phyloP scores from a whole-genome alignment of 2,888 invertebrate species.

The Sphinx pinastri region DNA sequence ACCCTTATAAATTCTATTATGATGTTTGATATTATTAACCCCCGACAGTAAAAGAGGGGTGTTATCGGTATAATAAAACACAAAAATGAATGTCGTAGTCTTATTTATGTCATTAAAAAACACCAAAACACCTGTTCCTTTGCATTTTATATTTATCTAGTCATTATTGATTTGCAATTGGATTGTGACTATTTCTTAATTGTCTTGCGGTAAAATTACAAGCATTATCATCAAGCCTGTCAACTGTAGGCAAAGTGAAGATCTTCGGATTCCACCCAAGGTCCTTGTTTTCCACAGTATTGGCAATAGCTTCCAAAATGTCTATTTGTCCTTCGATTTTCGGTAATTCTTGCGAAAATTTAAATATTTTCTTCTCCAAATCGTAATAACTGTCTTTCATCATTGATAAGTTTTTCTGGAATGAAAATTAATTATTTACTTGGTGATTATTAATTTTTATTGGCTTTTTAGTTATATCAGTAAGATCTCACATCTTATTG shows the following conservation, averaged over 20 bases:
- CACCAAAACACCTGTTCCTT: constrained; percentile 38
- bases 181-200: constrained; percentile 29
- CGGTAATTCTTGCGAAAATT: constrained; percentile 62
- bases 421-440: constrained; percentile 34
- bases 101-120: constrained; percentile 32
- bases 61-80: background rate
- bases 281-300: constrained; percentile 49
- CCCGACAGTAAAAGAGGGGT: no score
- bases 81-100: background rate
- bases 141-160: constrained; percentile 36
- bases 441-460: background rate
- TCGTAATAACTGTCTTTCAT: constrained; percentile 61
- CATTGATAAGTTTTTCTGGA: constrained; percentile 61
- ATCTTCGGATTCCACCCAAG: constrained; percentile 53
- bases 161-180: constrained; percentile 37
- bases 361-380: constrained; percentile 59
- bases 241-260: constrained; percentile 51
- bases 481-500: background rate
- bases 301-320: constrained; percentile 62
- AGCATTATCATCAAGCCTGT: constrained; percentile 35
- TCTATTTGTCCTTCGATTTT: constrained; percentile 71
- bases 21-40: no score
- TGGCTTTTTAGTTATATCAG: background rate
- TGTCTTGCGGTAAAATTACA: constrained; percentile 39
- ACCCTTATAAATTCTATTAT: background rate